These are phyloP conservation scores for Melitaea athalia DNA, from an alignment of 2,888 invertebrate species.

Conservation along the genomic window DNA sequence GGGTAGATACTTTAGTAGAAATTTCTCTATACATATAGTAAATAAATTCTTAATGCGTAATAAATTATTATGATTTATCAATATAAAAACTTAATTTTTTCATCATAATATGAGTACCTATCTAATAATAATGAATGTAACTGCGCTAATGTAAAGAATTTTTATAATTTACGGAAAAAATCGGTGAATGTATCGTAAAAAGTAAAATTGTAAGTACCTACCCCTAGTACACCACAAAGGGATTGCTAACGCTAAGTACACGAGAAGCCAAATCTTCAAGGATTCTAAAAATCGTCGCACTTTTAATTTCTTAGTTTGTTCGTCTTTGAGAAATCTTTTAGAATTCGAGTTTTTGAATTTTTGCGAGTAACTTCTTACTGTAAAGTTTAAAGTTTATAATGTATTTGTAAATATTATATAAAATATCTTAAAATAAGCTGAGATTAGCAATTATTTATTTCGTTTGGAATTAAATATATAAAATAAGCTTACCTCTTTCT, in stretches of 20 bases:
- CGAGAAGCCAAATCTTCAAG: slow-evolving; percentile 55
- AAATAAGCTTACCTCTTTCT: not conserved
- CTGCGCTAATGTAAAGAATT: no score
- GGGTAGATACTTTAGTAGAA: no score
- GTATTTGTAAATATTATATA: not conserved
- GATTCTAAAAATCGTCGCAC: slow-evolving; percentile 49
- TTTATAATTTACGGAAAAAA: not conserved
- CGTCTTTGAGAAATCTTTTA: not conserved
- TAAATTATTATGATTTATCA: no score
- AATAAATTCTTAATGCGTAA: no score
- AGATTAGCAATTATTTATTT: not conserved
- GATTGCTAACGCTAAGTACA: slow-evolving; percentile 60
- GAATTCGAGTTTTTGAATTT: not conserved
- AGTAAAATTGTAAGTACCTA: slow-evolving; percentile 36
- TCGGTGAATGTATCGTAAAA: not conserved
- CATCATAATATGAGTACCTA: no score
- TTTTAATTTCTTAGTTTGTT: not conserved
- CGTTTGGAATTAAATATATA: no score
- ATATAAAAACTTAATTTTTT: no score
- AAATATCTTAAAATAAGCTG: not conserved
- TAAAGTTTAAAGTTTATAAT: not conserved
- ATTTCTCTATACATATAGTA: no score
- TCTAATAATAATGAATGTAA: no score
- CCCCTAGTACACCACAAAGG: slow-evolving; percentile 70
- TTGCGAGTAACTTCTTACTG: not conserved